phyloP scores from a whole-genome alignment of 2,797 vertebrate genomes.

The Calcarius lapponicus region DNA sequence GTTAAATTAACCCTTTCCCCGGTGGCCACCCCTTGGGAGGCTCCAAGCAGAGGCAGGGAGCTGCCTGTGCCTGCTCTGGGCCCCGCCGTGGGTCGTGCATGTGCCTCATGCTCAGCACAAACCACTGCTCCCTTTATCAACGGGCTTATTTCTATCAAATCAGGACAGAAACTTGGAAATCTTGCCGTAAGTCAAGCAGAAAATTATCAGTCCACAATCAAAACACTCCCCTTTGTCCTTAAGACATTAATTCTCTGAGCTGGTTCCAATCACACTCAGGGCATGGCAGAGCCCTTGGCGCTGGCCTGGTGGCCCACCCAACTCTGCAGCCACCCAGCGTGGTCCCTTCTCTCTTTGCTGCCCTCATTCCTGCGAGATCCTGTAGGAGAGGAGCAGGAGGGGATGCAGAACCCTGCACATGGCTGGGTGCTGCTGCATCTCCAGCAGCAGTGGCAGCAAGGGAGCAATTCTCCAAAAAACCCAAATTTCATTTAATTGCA shows the following conservation, averaged over 20 bases:
- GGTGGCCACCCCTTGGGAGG: background rate
- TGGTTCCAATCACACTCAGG: background rate
- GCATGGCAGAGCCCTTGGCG: rapidly evolving
- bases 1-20: slow-evolving; percentile 49
- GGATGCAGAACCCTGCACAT: rapidly evolving
- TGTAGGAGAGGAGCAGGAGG: background rate
- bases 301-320: rapidly evolving
- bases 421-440: background rate
- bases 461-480: background rate
- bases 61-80: background rate
- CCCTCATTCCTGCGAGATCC: background rate
- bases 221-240: background rate
- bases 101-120: background rate
- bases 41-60: background rate
- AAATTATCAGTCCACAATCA: background rate
- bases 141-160: background rate
- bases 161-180: background rate
- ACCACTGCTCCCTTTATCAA: background rate
- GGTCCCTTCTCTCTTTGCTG: background rate
- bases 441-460: background rate
- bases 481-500: background rate
- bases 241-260: background rate
- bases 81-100: rapidly evolving
- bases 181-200: background rate
- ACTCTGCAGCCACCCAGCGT: rapidly evolving